Evolutionary conservation across 2,888 invertebrate species (phyloP).

Genomic region (Caenorhabditis doughertyi): DNA sequence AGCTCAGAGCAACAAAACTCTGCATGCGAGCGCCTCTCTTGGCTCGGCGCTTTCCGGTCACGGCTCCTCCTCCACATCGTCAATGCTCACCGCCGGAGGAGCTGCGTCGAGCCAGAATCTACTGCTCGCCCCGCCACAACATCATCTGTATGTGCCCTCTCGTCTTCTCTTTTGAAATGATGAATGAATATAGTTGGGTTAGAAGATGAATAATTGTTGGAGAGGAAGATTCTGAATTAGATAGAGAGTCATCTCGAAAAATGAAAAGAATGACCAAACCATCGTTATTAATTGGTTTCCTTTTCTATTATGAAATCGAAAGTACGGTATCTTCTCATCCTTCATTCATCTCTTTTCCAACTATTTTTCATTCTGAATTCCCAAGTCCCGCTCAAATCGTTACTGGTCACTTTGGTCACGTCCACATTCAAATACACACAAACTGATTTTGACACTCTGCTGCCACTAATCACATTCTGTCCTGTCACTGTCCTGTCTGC

Average conservation of each 20-base stretch:
- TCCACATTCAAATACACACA: slow-evolving; percentile 30
- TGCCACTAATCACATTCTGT: slow-evolving; percentile 45
- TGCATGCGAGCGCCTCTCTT: slow-evolving; percentile 60
- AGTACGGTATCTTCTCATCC: neutral
- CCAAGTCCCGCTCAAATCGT: slow-evolving; percentile 13
- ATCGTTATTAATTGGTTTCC: too few species aligned
- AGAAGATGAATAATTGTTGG: neutral
- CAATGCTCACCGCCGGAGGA: slow-evolving; percentile 47
- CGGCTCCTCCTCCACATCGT: slow-evolving; percentile 43
- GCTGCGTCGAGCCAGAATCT: slow-evolving; percentile 57
- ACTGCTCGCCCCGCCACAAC: slow-evolving; percentile 62
- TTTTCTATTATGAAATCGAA: too few species aligned
- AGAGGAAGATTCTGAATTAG: neutral
- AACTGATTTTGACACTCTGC: slow-evolving; percentile 13
- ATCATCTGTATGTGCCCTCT: slow-evolving; percentile 60
- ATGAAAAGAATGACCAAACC: too few species aligned
- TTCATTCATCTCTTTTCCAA: neutral
- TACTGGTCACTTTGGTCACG: slow-evolving; percentile 41
- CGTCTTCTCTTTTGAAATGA: neutral
- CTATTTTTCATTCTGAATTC: slow-evolving; percentile 1
- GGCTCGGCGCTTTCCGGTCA: slow-evolving; percentile 59
- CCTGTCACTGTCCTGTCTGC: slow-evolving; percentile 38
- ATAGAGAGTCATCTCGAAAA: neutral
- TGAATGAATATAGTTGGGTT: neutral
- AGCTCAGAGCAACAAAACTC: slow-evolving; percentile 46